Conservation (phyloP, 2,113 vertebrate species). For the Piliocolobus tephrosceles region DNA sequence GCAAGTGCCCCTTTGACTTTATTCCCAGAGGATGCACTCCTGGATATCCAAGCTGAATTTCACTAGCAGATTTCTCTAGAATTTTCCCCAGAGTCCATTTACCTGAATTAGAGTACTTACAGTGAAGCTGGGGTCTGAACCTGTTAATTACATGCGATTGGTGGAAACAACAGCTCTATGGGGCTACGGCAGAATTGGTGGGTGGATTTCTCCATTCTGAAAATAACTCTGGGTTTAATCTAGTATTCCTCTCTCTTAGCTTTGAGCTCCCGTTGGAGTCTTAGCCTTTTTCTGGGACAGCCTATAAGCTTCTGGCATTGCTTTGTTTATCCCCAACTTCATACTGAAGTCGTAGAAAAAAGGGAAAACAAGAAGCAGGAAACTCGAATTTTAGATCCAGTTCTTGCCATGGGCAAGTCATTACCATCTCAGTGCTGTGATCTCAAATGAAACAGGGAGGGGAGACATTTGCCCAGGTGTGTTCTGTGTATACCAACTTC, state of each 20-base stretch:
- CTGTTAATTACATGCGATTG: background rate
- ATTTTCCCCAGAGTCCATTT: background rate
- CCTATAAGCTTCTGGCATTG: background rate
- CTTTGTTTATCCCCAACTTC: background rate
- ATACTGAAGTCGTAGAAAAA: background rate
- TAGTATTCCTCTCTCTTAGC: background rate
- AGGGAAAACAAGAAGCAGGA: background rate
- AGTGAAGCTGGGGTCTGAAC: background rate
- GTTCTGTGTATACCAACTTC: background rate
- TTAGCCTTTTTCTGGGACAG: background rate
- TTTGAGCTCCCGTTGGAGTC: background rate
- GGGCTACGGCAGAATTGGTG: background rate
- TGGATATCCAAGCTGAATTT: background rate
- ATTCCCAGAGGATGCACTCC: background rate
- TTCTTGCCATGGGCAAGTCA: background rate
- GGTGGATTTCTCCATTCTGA: background rate
- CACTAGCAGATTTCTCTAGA: constrained; percentile 28
- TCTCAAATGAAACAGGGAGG: background rate
- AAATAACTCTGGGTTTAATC: background rate
- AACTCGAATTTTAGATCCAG: background rate
- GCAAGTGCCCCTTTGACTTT: background rate
- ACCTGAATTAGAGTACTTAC: background rate
- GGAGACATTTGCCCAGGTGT: background rate
- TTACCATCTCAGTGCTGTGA: background rate
- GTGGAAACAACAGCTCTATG: background rate